Base-by-base conservation (phyloP, 2,888 invertebrate genomes). In the Lymantria dispar region DNA sequence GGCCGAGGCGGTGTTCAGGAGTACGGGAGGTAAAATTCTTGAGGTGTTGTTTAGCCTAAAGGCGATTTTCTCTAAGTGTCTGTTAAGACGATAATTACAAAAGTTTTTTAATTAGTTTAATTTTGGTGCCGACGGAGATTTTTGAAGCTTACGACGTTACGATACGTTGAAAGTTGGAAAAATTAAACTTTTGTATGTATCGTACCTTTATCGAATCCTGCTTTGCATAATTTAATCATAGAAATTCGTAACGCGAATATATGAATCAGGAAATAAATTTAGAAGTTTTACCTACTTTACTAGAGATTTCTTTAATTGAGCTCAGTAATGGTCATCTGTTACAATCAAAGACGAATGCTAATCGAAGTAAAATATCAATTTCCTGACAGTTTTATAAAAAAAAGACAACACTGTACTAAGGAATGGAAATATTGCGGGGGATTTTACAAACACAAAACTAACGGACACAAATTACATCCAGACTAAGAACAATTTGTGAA, bases 81-180 rank as follows among this genome's bases (percentile, higher is more conserved):
- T 83, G 87, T 79, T 87, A 86, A 90, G 88, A 80, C 85, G 88
- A 89, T 90, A 90, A 90, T 90, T 90, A 90, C 87, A 87, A 90
- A 90, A 90, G 76, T 90, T 90, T 90, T 90, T 90, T 88, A 89
- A 90, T 90, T 90, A 90, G 85, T 88, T 86, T 83, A 87, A 89
- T 88, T 88, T 87, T 77, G 79, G 80, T 83, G 81, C 83, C 74
- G 68, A 58, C 60, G 71, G 76, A 83, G 83, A 85, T 87, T 87
- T 88, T 87, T 87, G 82, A 87, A 86, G 84, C 80, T 85, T 56
- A 76, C 14, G 60, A 67, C 68, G 62, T 63, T 70, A 71, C 70
- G 72, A 74, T 53, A 59, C 55, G 48, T 54, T 64, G 54, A 50
- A 52, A 53, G 44, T 14, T 61, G 64, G 65, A 72, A 70, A 71